These are phyloP conservation scores for Psophia crepitans DNA, from an alignment of 2,113 vertebrate species.

Conservation along the genomic window DNA sequence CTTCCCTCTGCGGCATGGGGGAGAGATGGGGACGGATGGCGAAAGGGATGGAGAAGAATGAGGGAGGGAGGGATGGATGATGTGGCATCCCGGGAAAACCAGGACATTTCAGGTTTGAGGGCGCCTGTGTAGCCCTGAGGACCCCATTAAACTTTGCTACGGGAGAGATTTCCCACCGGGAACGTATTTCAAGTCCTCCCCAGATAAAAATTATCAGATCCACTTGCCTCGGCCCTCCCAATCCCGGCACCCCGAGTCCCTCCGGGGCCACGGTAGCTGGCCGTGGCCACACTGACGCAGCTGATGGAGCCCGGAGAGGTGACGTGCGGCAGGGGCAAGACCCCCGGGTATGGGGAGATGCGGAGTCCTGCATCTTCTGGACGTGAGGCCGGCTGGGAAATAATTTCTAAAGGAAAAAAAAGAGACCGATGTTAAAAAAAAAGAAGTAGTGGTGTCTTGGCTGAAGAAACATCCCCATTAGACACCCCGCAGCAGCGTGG, in stretches of 20 bases:
- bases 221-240: fast-evolving
- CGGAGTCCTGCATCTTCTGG: neutral
- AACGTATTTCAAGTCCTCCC: neutral
- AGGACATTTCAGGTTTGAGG: neutral
- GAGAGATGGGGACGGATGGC: neutral
- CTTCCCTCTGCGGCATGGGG: neutral
- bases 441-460: neutral
- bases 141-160: too few relatives aligned
- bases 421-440: neutral
- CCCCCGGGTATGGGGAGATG: fast-evolving
- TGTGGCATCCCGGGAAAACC: neutral
- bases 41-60: too few relatives aligned
- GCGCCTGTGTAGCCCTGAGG: neutral
- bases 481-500: neutral
- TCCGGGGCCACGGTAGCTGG: neutral
- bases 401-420: neutral
- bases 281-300: fast-evolving
- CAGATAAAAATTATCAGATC: neutral
- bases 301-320: neutral
- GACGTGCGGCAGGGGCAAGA: fast-evolving
- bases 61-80: neutral
- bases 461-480: neutral
- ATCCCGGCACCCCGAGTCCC: too few relatives aligned
- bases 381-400: neutral
- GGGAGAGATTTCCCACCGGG: neutral